Base-by-base conservation (phyloP, 2,888 invertebrate species). In the Mamestra brassicae region DNA sequence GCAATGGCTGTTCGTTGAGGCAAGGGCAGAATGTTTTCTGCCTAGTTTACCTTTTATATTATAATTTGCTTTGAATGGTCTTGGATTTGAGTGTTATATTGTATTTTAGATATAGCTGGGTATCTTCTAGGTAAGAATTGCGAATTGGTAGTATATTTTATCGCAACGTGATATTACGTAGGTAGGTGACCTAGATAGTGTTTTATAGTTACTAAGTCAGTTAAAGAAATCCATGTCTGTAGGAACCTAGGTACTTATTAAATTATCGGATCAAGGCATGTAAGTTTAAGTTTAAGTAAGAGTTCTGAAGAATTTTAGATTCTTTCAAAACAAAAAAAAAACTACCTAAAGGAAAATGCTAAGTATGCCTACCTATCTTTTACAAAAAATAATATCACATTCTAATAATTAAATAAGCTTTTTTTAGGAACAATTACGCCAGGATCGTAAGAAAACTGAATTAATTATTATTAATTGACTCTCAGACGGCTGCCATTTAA, bases 401-500 rank as follows among this genome's bases (percentile, higher is more conserved):
- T 38, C 52, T 52, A 45, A 69, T 64, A 54, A 75, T 68, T 66
- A 62, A 61, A 45, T 57, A 57, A 75, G 26, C 69, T 61, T 72
- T 83, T 74, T 74, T 36, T 50, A n/a, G 6, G 11, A 57, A 15
- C 34, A 74, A 85, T 77, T 72, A 72, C 13, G 57, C 11, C 13
- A 45, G 57, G 17, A 60, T 67, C 38, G 26, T 61, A 42, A n/a
- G 76, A 71, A 78, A 76, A 83, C 77, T 74, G 13, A 72, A 71
- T 76, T 80, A 67, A 87, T 87, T 73, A 72, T 50, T 57, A 45
- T n/a, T 61, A 74, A 80, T 71, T 74, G 64, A 67, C 36, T 79
- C 17, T 68, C 34, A 73, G 54, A 76, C 36, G 63, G 62, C 54
- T 61, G 36, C 57, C 34, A 75, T 68, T 72, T 71, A 74, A 79